These are phyloP conservation scores for Drosophila albomicans DNA, from an alignment of 1,140 invertebrate species.

Conservation along the genomic window DNA sequence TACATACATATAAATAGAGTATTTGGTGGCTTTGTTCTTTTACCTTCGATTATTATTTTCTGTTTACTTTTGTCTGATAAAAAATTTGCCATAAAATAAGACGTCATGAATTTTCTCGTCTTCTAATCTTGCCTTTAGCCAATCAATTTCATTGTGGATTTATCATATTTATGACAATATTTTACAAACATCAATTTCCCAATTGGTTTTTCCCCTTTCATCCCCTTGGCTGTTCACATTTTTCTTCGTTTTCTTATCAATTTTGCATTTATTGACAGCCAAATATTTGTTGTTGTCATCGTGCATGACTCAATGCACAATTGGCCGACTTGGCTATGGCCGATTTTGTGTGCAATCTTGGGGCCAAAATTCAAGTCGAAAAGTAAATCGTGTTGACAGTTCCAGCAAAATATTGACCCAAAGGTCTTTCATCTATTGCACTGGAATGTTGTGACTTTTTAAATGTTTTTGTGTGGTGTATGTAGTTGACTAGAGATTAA, in stretches of 20 bases:
- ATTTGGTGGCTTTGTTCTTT: conserved; percentile 39
- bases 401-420: not conserved
- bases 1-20: conserved; percentile 22
- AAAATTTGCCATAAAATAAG: not conserved
- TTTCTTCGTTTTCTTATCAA: conserved; percentile 53
- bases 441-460: too few relatives aligned
- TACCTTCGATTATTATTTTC: conserved; percentile 1
- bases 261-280: conserved; percentile 66
- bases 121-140: not conserved
- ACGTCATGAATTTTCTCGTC: not conserved
- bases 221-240: not conserved
- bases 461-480: too few relatives aligned
- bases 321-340: not conserved
- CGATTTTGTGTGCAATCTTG: conserved; percentile 3
- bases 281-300: conserved; percentile 29
- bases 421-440: not conserved
- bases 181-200: conserved; percentile 43
- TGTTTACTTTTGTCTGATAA: not conserved
- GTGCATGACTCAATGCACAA: conserved; percentile 15
- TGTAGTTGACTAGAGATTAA: too few relatives aligned
- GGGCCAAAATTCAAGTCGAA: not conserved
- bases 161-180: conserved; percentile 42
- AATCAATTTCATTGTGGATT: conserved; percentile 28
- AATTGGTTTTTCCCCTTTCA: conserved; percentile 54
- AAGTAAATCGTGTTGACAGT: not conserved